Evolutionary conservation across 2,113 vertebrate genomes (phyloP), one percentile per base, ranked within the genome.

Genomic region (Thymallus thymallus): DNA sequence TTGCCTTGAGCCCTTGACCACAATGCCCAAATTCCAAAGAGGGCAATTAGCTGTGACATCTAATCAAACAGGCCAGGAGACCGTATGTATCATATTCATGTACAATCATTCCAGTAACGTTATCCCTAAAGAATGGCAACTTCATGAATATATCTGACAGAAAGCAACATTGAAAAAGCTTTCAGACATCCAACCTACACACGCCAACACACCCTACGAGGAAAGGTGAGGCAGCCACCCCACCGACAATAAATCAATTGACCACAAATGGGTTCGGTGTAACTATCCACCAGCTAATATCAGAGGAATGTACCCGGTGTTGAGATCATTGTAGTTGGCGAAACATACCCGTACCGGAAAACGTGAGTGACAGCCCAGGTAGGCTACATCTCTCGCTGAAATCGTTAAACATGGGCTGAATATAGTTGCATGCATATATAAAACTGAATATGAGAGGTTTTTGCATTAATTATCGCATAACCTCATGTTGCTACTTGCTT

Each of bases 391-490:
- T 81, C 80, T 81, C 78, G 78, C 76, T 68, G 86, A 79, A 76
- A 81, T 86, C 77, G 76, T 76, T 74, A 69, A 81, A 62, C 29
- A 67, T 22, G 46, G 73, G 71, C 74, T 66, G 73, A 76, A 73
- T 41, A 75, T 81, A 67, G 84, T 80, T 76, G 66, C 76, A 79
- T 72, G 83, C 81, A 22, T 45, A 4, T 48, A 45, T 56, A 56
- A 80, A 56, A 80, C 78, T 86, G 78, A 41, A 78, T 79, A 71
- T 75, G 73, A 79, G 72, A 79, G 81, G 77, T 77, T 56, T 84
- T 79, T 76, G 86, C 84, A 77, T 87, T 77, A 71, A 86, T 78
- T 51, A 80, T 81, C 80, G 81, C 35, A 82, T 85, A 88, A 89
- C 87, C 88, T 76, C 75, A 69, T 76, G 86, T 88, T 88, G 84